Evolutionary conservation across 2,888 invertebrate genomes (phyloP), one percentile per base, ranked within the genome.

Genomic region (Clunio marinus): DNA sequence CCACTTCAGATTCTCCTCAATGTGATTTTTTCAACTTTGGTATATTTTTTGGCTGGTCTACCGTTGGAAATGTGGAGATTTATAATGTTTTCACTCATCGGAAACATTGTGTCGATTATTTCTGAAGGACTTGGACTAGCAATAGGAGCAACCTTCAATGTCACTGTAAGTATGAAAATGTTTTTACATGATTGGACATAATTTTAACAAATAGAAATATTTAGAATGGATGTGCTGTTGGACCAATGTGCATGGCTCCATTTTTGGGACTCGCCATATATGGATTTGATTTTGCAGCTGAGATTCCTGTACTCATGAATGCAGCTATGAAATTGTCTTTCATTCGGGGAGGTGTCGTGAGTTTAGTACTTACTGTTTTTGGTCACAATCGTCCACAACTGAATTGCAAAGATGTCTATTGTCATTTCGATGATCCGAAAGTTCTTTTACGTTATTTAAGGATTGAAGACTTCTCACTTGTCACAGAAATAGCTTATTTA

Each of bases 71-170:
- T 83, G 55, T 74, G 81, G 72, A 82, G 91, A 28, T 92, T 89
- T 74, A 75, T 82, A 7, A 80, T 86, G 68, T 91, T 89, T 76
- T 82, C 86, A 32, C 74, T 86, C 0, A 82, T 89, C 25, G 86
- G 87, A 0, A 83, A 88, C 63, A 80, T 87, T 68, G 86, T 88
- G 7, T 87, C 89, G 0, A 78, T 92, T 45, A 87, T 87, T 0
- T 86, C 90, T 17, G 92, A 92, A 75, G 88, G 89, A 32, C 82
- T 91, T 75, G 92, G 91, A 0, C 75, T 91, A 70, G 84, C 89
- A 0, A 88, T 92, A 72, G 91, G 91, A 65, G 84, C 87, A 2
- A 78, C 85, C 8, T 87, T 87, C 71, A 86, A 81, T 74, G 81
- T 87, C 68, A 83, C 84, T 72, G 87, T 87, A 74, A 81, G 83